Evolutionary conservation across 2,113 vertebrate species (phyloP).

Genomic region (Cichladusa arquata): DNA sequence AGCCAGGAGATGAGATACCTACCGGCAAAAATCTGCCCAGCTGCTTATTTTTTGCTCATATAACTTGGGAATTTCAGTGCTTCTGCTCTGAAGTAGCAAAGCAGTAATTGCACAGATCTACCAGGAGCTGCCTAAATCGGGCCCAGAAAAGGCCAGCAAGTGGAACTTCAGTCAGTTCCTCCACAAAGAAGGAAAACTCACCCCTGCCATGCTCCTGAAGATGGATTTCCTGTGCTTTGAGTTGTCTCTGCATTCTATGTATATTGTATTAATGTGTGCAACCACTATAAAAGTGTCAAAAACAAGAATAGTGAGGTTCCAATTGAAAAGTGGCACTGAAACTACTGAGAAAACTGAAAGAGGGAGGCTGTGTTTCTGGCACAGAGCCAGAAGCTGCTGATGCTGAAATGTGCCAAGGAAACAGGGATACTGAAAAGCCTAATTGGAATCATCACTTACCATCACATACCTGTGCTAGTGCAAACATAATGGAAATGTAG

Average conservation of each 20-base stretch:
- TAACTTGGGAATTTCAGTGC: neutral
- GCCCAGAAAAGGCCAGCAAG: rapidly evolving
- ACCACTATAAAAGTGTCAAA: neutral
- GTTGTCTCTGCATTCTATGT: neutral
- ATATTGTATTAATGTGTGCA: neutral
- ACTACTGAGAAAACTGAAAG: neutral
- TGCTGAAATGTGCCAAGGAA: neutral
- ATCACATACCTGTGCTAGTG: neutral
- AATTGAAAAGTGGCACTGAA: neutral
- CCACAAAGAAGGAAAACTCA: neutral
- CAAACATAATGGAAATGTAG: neutral
- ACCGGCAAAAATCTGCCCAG: neutral
- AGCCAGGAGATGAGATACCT: neutral
- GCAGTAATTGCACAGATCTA: neutral
- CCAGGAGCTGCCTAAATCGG: neutral
- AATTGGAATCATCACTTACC: neutral
- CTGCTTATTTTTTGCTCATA: neutral
- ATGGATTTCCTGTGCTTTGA: neutral
- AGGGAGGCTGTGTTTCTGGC: neutral
- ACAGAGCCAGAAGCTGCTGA: neutral
- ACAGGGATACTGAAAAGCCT: neutral
- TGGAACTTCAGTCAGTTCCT: neutral
- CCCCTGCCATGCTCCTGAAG: neutral
- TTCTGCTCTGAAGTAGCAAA: neutral
- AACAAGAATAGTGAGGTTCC: neutral